Evolutionary conservation across 1,140 invertebrate species (phyloP), one percentile per base, ranked within the genome.

Genomic region (Drosophila seguyi): DNA sequence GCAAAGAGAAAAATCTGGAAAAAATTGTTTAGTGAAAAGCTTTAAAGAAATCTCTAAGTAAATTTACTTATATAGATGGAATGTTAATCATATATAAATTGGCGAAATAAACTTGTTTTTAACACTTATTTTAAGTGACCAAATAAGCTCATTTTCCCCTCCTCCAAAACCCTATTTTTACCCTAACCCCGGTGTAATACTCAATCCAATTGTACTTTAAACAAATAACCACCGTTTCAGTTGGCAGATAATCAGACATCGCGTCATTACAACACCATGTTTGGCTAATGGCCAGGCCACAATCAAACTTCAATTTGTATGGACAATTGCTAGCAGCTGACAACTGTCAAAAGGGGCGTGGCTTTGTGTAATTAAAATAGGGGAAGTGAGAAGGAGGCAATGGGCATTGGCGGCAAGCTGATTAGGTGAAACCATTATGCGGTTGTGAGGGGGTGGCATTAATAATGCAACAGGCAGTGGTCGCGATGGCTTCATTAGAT

Each of bases 401-500:
- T 6, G 16, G 56, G 6, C 3, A 25, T 14, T 27, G 22, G 0
- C 2, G 34, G 0, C 2, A 25, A 42, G 48, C n/a, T 39, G 52
- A 50, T 65, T 65, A 58, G 47, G 52, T 52, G 25, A 31, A 27
- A 36, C 47, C 56, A 74, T 61, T 74, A 57, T 20, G 38, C 31
- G 13, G 11, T 7, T 31, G 11, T 22, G 6, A 27, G 52, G 59
- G 38, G 45, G 53, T 22, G 61, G 62, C 48, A 76, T 77, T 77
- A 76, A 68, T 77, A 76, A 77, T 77, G 73, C 55, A 59, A 56
- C 44, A 48, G 58, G 58, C 53, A 65, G n/a, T 27, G 45, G 65
- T 29, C 14, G 31, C 58, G 62, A 76, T 77, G 74, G 62, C 62
- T 76, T 60, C 48, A 77, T 77, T 76, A 60, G 47, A 68, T 76